These are phyloP conservation scores for Parasteatoda tepidariorum DNA, from an alignment of 1,140 invertebrate genomes.

Conservation along the genomic window DNA sequence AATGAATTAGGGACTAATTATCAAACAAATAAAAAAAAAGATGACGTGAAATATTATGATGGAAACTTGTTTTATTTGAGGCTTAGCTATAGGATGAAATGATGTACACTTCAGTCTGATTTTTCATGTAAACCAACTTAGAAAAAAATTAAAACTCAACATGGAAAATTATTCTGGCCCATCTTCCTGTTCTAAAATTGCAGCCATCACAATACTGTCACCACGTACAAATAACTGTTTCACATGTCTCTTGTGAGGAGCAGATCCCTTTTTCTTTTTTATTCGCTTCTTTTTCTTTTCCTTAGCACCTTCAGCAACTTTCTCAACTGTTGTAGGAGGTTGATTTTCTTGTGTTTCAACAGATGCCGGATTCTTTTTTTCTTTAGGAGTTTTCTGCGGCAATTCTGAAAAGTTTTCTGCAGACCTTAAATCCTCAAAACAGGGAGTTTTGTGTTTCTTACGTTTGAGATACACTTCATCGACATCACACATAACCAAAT, in stretches of 20 bases:
- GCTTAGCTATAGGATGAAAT: too few species aligned
- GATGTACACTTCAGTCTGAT: too few species aligned
- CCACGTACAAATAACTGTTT: conserved; percentile 84
- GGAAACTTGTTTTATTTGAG: too few species aligned
- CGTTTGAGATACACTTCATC: conserved; percentile 77
- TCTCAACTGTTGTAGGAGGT: not conserved
- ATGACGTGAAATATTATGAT: too few species aligned
- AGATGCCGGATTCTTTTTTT: not conserved
- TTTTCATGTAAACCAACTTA: too few species aligned
- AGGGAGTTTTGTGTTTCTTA: conserved; percentile 38
- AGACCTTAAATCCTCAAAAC: not conserved
- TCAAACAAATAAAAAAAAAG: too few species aligned
- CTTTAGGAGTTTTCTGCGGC: not conserved
- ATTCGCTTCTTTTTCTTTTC: not conserved
- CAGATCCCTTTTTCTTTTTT: conserved; percentile 75
- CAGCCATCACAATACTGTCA: conserved; percentile 82
- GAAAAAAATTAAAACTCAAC: too few species aligned
- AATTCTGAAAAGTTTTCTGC: not conserved
- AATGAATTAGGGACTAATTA: too few species aligned
- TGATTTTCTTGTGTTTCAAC: not conserved
- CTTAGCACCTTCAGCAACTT: not conserved
- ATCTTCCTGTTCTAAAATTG: not conserved
- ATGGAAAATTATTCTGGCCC: not conserved
- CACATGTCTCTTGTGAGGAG: conserved; percentile 72
- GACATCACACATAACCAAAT: conserved; percentile 87